These are phyloP conservation scores for Deroplatys truncata DNA, from an alignment of 2,888 invertebrate species.

Conservation along the genomic window DNA sequence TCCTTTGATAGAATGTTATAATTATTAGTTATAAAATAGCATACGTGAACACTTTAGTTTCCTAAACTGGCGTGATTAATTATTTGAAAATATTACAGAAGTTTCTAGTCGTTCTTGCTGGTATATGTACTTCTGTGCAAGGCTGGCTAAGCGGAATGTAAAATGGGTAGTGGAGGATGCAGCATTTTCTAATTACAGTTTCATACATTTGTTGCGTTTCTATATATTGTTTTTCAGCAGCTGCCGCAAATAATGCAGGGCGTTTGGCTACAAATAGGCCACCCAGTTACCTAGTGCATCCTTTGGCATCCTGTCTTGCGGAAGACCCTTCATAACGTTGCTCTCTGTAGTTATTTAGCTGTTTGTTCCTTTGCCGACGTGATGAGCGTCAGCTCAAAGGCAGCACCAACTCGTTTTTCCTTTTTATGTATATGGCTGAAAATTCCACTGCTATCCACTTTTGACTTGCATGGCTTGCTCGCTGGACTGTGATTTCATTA, in stretches of 20 bases:
- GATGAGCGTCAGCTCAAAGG: not conserved
- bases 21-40: too few species aligned
- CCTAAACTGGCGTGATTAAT: too few species aligned
- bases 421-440: not conserved
- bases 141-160: too few species aligned
- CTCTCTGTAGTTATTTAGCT: not conserved
- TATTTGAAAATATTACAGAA: too few species aligned
- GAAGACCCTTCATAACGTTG: not conserved
- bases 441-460: not conserved
- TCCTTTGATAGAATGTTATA: too few species aligned
- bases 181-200: too few species aligned
- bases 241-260: not conserved
- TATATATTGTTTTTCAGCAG: too few species aligned
- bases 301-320: not conserved
- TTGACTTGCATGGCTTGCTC: not conserved
- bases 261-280: not conserved
- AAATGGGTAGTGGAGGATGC: too few species aligned
- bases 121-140: too few species aligned
- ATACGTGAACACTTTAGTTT: too few species aligned
- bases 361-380: not conserved
- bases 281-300: not conserved
- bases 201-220: too few species aligned
- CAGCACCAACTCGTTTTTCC: not conserved
- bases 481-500: not conserved
- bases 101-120: too few species aligned